Evolutionary conservation across 2,113 vertebrate species (phyloP).

Genomic region (Festucalex cinctus): DNA sequence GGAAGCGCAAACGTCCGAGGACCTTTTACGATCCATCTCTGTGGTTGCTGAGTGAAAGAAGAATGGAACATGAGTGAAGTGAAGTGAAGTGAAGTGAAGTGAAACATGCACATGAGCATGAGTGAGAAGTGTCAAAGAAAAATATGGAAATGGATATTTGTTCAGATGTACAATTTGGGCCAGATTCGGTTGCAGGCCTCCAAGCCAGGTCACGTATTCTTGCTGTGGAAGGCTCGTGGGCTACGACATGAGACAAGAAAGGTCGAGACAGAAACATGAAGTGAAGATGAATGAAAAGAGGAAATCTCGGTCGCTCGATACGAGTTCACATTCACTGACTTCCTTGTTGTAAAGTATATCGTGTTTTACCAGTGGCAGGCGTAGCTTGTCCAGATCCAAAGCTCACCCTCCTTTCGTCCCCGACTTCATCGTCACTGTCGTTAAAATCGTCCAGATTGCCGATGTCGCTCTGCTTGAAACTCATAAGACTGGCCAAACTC

Average conservation of each 20-base stretch:
- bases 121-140: neutral
- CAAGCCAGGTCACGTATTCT: slow-evolving; percentile 63
- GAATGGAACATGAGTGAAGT: slow-evolving; percentile 1
- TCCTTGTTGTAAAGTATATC: neutral
- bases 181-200: slow-evolving; percentile 54
- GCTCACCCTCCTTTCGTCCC: slow-evolving; percentile 56
- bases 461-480: slow-evolving; percentile 82
- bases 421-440: slow-evolving; percentile 81
- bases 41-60: slow-evolving; percentile 35
- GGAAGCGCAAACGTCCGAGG: slow-evolving; percentile 41
- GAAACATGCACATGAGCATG: neutral
- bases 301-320: slow-evolving; percentile 2
- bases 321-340: neutral
- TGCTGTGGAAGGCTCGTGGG: slow-evolving; percentile 25
- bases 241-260: slow-evolving; percentile 16
- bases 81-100: slow-evolving; percentile 2
- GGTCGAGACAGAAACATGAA: neutral
- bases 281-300: slow-evolving; percentile 15
- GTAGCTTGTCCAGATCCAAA: slow-evolving; percentile 27
- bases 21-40: slow-evolving; percentile 45
- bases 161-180: neutral
- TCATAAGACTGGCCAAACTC: slow-evolving; percentile 88
- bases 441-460: slow-evolving; percentile 88
- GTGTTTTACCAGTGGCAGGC: slow-evolving; percentile 46
- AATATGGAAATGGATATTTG: neutral